phyloP scores from a whole-genome alignment of 2,113 vertebrate genomes.

The Passerina amoena region DNA sequence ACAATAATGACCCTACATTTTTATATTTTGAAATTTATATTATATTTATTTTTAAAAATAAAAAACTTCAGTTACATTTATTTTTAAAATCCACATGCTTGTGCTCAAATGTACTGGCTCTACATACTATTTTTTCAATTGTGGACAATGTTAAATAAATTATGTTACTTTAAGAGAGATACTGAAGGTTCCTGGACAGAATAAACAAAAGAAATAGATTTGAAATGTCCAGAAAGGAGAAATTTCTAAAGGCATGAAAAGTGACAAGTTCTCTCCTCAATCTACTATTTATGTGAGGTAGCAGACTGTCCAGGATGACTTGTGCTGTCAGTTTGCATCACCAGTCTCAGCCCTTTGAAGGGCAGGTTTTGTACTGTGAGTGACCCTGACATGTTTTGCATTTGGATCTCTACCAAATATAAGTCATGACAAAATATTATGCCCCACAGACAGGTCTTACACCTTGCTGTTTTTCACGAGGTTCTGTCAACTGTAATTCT shows the following conservation, averaged over 20 bases:
- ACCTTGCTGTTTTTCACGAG: neutral
- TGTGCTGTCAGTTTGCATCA: slow-evolving; percentile 73
- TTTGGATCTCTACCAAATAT: slow-evolving; percentile 3
- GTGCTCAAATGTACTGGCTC: neutral
- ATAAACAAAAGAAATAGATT: slow-evolving; percentile 77
- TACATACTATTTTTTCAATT: neutral
- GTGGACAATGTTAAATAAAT: slow-evolving; percentile 77
- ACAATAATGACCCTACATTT: neutral
- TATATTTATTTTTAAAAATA: neutral
- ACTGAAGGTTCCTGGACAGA: slow-evolving; percentile 75
- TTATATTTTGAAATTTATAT: neutral
- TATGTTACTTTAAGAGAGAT: slow-evolving; percentile 74
- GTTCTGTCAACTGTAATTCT: neutral
- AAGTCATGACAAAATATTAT: slow-evolving; percentile 21
- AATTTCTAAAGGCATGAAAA: slow-evolving; percentile 78
- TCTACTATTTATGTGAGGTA: slow-evolving; percentile 75
- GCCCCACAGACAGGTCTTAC: neutral
- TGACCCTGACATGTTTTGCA: neutral
- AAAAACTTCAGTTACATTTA: neutral
- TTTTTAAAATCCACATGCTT: neutral
- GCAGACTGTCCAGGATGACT: slow-evolving; percentile 72
- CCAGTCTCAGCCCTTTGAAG: neutral
- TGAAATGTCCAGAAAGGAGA: slow-evolving; percentile 80
- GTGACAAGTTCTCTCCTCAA: slow-evolving; percentile 77
- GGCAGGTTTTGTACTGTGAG: neutral